Base-by-base conservation (phyloP, 2,888 invertebrate species). In the Hetaerina titia region DNA sequence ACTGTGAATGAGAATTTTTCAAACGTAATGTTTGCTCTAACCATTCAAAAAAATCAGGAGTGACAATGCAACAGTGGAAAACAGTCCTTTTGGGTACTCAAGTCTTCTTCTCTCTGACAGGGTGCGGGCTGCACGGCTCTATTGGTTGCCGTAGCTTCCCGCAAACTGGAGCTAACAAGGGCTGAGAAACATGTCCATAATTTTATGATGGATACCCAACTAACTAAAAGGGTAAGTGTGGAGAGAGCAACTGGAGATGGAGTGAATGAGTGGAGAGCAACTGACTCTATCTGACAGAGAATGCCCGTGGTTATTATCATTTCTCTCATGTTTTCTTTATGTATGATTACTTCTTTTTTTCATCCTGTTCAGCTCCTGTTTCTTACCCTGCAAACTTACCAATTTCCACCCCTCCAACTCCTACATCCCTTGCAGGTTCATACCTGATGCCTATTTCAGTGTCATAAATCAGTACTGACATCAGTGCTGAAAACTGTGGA, bases 191-290 rank as follows among this genome's bases (percentile, higher is more conserved):
- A 99, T 98, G 99, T 99, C 96, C 99, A 99, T 97, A 99, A 99
- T 98, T 99, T 99, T 97, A 99, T 99, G 99, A 99, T 99, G 99
- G 99, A 99, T 97, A 99, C 99, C 96, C 99, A 99, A 97, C 98
- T 99, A 97, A 99, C 99, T 96, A 99, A 99, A 98, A 98, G 99
- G 98, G 99, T 99, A 98, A 98, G 98, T 97, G 97, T 57, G 92
- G 92, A 56, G 92, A 92, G 92, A 92, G 92, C 31, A 31, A 74
- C 69, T 74, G 92, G 69, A 31, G 25, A 5, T 9, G 11, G 56
- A 64, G 31, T 56, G 81, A 69, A 74, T 69, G 64, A 31, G 69
- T 31, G 45, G 56, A 19, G 57, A 92, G 22, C 69, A 31, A n/a
- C 56, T 69, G 92, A 57, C 74, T 81, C 81, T 81, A 9, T 57